These are phyloP conservation scores for Aphelenchoides bicaudatus DNA, from an alignment of 2,888 invertebrate species.

Conservation along the genomic window DNA sequence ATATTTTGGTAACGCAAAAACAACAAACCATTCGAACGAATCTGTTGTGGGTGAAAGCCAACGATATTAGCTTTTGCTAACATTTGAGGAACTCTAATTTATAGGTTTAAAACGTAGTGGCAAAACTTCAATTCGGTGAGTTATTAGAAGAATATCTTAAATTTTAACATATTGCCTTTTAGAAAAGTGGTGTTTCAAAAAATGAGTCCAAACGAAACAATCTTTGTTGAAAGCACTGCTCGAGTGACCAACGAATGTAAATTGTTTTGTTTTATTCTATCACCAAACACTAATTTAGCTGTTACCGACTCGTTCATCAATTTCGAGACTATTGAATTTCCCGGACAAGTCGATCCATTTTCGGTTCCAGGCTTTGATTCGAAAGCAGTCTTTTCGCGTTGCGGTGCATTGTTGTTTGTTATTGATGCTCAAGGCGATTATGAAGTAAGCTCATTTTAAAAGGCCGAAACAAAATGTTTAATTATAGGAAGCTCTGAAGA, in stretches of 20 bases:
- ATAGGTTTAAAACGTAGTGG: conserved; percentile 31
- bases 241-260: conserved; percentile 87
- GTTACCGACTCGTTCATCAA: conserved; percentile 96
- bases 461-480: too few relatives aligned
- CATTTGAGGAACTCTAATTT: too few relatives aligned
- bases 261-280: conserved; percentile 31
- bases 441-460: conserved; percentile 65
- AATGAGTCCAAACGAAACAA: conserved; percentile 98
- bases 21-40: too few relatives aligned
- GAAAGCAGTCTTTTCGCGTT: conserved; percentile 91
- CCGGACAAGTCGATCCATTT: conserved; percentile 96
- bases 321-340: conserved; percentile 99
- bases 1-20: too few relatives aligned
- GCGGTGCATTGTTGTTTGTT: conserved; percentile 95
- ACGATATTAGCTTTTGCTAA: too few relatives aligned
- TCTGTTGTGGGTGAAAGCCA: too few relatives aligned
- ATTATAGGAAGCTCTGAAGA: conserved; percentile 86
- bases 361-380: conserved; percentile 92
- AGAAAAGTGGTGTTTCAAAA: conserved; percentile 99
- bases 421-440: conserved; percentile 75
- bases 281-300: conserved; percentile 66
- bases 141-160: too few relatives aligned
- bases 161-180: conserved; percentile 86
- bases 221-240: conserved; percentile 95
- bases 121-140: conserved; percentile 35